These are phyloP conservation scores for Pygoscelis adeliae DNA, from an alignment of 2,113 vertebrate genomes.

Conservation along the genomic window DNA sequence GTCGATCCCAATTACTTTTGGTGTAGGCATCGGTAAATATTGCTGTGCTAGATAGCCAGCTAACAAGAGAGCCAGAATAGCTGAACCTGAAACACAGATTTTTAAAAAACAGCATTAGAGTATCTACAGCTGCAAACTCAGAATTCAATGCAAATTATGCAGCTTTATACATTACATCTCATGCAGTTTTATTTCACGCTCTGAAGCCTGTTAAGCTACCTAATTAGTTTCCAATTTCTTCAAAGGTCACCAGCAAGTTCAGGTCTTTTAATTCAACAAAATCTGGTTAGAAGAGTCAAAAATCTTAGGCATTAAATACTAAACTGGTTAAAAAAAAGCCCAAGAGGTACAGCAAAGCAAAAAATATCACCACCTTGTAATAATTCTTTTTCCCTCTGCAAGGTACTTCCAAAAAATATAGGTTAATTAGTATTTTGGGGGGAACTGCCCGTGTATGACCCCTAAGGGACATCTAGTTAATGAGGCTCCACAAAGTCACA, in stretches of 20 bases:
- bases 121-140: not conserved
- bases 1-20: conserved; percentile 93
- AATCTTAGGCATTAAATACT: not conserved
- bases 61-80: conserved; percentile 88
- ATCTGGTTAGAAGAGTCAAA: not conserved
- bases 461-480: not conserved
- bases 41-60: conserved; percentile 96
- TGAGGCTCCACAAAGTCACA: not conserved
- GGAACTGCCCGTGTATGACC: fast-evolving
- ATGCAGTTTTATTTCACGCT: not conserved
- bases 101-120: not conserved
- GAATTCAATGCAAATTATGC: not conserved
- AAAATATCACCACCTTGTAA: not conserved
- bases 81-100: conserved; percentile 81
- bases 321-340: not conserved
- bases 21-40: conserved; percentile 91
- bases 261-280: not conserved
- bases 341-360: not conserved
- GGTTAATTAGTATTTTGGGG: not conserved
- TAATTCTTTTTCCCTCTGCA: not conserved
- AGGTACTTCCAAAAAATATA: not conserved
- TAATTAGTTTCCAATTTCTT: not conserved
- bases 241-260: not conserved
- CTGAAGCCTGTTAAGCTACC: not conserved
- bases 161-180: not conserved